Evolutionary conservation across 2,113 vertebrate species (phyloP).

Genomic region (Aptenodytes forsteri): DNA sequence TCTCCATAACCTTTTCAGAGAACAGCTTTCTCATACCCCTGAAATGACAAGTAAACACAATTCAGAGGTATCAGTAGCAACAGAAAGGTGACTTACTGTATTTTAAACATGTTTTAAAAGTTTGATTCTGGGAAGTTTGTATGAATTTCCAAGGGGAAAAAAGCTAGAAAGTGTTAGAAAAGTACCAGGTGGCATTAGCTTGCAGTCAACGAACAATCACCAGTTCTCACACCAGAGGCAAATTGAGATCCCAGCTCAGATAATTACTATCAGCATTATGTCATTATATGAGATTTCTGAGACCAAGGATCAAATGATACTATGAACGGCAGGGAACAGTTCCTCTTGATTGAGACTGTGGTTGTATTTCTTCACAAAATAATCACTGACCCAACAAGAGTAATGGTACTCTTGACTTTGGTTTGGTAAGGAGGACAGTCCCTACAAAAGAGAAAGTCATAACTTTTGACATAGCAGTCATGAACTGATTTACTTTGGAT

Average conservation of each 20-base stretch:
- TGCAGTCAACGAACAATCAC: not conserved
- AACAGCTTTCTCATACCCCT: not conserved
- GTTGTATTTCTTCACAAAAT: not conserved
- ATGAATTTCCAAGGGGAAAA: not conserved
- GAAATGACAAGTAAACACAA: not conserved
- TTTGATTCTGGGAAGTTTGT: not conserved
- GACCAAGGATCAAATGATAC: accelerated
- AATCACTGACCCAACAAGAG: not conserved
- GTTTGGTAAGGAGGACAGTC: not conserved
- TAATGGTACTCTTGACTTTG: not conserved
- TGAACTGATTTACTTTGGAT: not conserved
- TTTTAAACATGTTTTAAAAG: not conserved
- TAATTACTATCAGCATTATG: not conserved
- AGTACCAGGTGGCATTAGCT: not conserved
- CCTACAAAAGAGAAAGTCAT: not conserved
- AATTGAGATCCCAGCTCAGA: not conserved
- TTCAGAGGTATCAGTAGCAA: not conserved
- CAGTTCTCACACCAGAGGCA: not conserved
- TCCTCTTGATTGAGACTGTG: not conserved
- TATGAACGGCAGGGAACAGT: not conserved
- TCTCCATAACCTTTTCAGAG: not conserved
- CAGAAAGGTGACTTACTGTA: not conserved
- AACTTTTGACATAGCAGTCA: not conserved
- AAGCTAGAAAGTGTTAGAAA: not conserved
- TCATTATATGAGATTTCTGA: not conserved